Percentiles rank a stretch among this genome's conserved stretches.
These are phyloP conservation scores for Temnothorax ravouxi DNA, from an alignment of 2,888 invertebrate species.

Conservation along the genomic window DNA sequence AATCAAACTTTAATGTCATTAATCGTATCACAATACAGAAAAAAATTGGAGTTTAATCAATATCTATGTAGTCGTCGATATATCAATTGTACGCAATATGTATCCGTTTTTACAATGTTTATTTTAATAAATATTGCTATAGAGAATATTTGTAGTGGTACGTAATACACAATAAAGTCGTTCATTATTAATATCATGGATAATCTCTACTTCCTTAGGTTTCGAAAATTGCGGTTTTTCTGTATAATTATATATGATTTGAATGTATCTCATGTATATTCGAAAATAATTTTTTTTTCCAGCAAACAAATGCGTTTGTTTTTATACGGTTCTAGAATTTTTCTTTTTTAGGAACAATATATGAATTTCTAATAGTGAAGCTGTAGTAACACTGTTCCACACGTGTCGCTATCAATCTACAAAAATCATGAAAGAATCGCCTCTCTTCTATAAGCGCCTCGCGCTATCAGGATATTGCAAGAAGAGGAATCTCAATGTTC, in stretches of 20 bases:
- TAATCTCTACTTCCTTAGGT: slow-evolving; percentile 48
- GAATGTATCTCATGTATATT: background rate
- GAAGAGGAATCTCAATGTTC: slow-evolving; percentile 26
- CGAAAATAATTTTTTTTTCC: slow-evolving; percentile 11
- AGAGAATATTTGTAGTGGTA: slow-evolving; percentile 77
- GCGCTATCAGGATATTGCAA: background rate
- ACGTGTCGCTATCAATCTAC: background rate
- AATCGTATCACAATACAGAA: background rate
- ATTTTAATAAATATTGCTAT: slow-evolving; percentile 82
- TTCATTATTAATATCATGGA: slow-evolving; percentile 66
- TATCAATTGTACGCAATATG: slow-evolving; percentile 63
- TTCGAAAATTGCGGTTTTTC: slow-evolving; percentile 3
- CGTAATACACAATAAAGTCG: slow-evolving; percentile 79
- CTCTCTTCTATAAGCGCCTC: background rate
- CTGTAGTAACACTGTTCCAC: background rate
- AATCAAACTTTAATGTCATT: background rate
- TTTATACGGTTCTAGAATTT: background rate
- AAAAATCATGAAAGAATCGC: slow-evolving; percentile 3
- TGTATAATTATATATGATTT: slow-evolving; percentile 8
- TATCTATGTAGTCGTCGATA: slow-evolving; percentile 15
- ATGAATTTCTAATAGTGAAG: background rate
- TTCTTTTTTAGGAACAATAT: background rate
- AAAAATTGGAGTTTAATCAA: slow-evolving; percentile 18
- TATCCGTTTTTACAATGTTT: slow-evolving; percentile 77
- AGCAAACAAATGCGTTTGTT: background rate